phyloP scores from a whole-genome alignment of 2,797 vertebrate species.

The Oceanodroma leucorhoa region DNA sequence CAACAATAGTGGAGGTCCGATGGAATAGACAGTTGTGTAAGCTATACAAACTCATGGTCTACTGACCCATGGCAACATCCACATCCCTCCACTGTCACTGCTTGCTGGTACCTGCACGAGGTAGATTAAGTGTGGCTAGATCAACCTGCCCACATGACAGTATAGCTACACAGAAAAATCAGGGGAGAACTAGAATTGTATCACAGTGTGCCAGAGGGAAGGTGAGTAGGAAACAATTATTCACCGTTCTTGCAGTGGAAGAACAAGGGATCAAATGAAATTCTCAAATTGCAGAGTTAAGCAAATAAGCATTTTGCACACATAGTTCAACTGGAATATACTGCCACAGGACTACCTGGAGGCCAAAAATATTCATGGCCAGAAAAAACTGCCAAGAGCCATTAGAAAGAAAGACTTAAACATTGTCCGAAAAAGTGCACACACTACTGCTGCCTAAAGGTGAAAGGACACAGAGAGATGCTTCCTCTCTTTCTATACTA shows the following conservation, averaged over 20 bases:
- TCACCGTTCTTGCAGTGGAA: background rate
- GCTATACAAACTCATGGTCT: background rate
- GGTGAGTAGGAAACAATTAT: background rate
- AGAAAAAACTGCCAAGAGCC: background rate
- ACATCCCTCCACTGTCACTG: background rate
- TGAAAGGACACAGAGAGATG: background rate
- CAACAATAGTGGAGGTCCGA: fast-evolving
- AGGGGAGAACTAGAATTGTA: background rate
- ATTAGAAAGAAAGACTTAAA: background rate
- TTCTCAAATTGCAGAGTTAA: background rate
- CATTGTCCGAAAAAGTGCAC: background rate
- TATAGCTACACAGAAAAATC: background rate
- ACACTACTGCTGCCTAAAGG: background rate
- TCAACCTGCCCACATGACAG: background rate
- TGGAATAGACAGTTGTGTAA: background rate
- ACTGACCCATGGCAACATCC: background rate
- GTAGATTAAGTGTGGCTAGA: background rate
- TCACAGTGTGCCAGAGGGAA: background rate
- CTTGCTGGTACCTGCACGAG: background rate
- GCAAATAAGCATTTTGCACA: background rate
- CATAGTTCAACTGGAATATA: background rate
- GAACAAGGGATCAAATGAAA: background rate
- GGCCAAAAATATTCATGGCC: background rate
- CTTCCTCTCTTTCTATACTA: background rate
- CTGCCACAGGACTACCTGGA: background rate